phyloP scores from a whole-genome alignment of 2,888 invertebrate genomes.

The Athrips mouffetella region DNA sequence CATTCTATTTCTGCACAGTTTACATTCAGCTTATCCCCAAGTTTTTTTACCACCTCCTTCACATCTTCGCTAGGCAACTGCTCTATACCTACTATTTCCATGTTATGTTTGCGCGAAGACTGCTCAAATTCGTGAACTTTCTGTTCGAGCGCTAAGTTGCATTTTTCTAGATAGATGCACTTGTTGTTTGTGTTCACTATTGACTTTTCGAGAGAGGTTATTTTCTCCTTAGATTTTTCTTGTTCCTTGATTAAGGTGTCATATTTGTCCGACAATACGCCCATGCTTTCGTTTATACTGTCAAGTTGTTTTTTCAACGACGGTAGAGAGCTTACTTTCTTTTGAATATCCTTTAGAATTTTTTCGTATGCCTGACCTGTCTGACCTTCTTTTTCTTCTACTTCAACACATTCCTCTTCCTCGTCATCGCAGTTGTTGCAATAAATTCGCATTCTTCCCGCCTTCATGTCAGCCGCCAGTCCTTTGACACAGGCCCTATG shows the following conservation, averaged over 20 bases:
- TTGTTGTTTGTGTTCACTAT: not conserved
- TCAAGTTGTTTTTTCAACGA: not conserved
- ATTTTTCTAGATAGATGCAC: too few relatives aligned
- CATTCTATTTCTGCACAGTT: not conserved
- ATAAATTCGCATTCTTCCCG: not conserved
- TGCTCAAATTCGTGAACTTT: constrained; percentile 14
- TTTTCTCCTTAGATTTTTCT: not conserved
- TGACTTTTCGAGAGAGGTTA: not conserved
- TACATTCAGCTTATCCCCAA: not conserved
- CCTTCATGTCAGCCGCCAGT: not conserved
- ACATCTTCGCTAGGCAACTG: constrained; percentile 14
- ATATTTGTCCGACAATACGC: not conserved
- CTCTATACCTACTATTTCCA: constrained; percentile 17
- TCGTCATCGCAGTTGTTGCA: not conserved
- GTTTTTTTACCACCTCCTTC: constrained; percentile 12
- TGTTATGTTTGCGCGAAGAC: constrained; percentile 9
- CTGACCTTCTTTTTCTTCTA: too few relatives aligned
- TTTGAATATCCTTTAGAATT: not conserved
- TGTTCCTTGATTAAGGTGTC: not conserved
- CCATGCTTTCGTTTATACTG: not conserved
- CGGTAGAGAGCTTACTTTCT: not conserved
- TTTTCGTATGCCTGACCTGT: not conserved
- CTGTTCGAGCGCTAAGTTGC: too few relatives aligned
- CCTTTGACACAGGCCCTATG: constrained; percentile 16
- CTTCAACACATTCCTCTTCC: not conserved